phyloP scores from a whole-genome alignment of 1,140 invertebrate genomes.

The Cataglyphis hispanica region DNA sequence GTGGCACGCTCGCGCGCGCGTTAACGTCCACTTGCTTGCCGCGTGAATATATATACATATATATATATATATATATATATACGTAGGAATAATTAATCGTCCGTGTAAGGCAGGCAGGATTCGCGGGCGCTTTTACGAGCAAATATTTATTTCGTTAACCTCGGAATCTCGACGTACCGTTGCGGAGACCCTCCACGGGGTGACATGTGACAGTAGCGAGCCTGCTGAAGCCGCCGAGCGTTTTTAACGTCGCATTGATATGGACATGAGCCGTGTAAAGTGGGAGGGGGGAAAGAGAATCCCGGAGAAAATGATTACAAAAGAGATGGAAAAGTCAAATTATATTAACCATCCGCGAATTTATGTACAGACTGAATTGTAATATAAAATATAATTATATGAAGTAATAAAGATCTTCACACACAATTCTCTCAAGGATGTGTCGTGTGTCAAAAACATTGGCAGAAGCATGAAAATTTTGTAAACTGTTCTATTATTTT shows the following conservation, averaged over 20 bases:
- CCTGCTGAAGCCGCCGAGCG: neutral
- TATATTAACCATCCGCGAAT: too few relatives aligned
- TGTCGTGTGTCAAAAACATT: too few relatives aligned
- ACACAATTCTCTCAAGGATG: too few relatives aligned
- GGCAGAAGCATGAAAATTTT: too few relatives aligned
- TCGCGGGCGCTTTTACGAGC: neutral
- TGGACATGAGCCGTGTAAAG: neutral
- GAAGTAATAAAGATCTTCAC: too few relatives aligned
- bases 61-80: too few relatives aligned
- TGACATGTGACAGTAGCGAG: slow-evolving; percentile 12
- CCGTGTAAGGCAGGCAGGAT: neutral
- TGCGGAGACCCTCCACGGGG: neutral
- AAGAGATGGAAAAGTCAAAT: neutral
- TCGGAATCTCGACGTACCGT: neutral
- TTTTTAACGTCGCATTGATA: slow-evolving; percentile 11
- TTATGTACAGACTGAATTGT: too few relatives aligned
- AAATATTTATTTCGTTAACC: slow-evolving; percentile 43
- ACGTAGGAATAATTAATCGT: slow-evolving; percentile 45
- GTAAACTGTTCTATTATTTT: too few relatives aligned
- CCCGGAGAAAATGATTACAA: neutral
- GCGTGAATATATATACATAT: too few relatives aligned
- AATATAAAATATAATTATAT: too few relatives aligned
- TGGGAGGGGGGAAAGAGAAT: neutral
- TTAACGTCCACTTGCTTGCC: slow-evolving; percentile 30
- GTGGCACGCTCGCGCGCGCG: neutral